Conservation (phyloP, 2,888 invertebrate genomes). For the Volucella inanis region DNA sequence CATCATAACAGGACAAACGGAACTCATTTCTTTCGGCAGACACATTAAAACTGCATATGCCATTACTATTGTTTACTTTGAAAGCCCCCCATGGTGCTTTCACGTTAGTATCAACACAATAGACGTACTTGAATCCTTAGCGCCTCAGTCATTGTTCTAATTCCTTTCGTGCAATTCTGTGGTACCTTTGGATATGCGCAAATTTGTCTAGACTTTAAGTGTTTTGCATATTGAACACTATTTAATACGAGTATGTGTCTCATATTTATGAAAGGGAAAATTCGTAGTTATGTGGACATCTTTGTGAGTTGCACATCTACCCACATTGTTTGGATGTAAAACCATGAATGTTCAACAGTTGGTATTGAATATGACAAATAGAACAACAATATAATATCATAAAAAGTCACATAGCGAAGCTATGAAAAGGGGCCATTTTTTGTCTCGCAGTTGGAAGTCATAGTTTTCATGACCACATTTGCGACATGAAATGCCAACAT, state of each 20-base stretch:
- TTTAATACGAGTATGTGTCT: slow-evolving; percentile 5
- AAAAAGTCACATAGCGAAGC: too few relatives aligned
- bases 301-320: too few relatives aligned
- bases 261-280: slow-evolving; percentile 11
- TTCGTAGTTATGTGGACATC: too few relatives aligned
- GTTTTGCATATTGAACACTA: slow-evolving; percentile 12
- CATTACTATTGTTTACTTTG: slow-evolving; percentile 62
- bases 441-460: too few relatives aligned
- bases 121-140: not conserved
- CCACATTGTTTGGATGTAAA: too few relatives aligned
- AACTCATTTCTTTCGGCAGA: slow-evolving; percentile 61
- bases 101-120: not conserved
- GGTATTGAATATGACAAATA: too few relatives aligned
- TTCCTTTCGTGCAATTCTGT: slow-evolving; percentile 16
- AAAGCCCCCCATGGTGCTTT: slow-evolving; percentile 32
- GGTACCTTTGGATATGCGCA: not conserved
- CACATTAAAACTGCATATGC: slow-evolving; percentile 66
- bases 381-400: too few relatives aligned
- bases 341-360: too few relatives aligned
- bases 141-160: slow-evolving; percentile 22
- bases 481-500: too few relatives aligned
- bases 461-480: too few relatives aligned
- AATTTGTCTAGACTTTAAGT: slow-evolving; percentile 42
- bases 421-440: too few relatives aligned
- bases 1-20: slow-evolving; percentile 50